A percentile compares a stretch with the other conserved stretches of the same genome.
These are phyloP conservation scores for Listronotus oregonensis DNA, from an alignment of 1,140 invertebrate species.

Conservation along the genomic window DNA sequence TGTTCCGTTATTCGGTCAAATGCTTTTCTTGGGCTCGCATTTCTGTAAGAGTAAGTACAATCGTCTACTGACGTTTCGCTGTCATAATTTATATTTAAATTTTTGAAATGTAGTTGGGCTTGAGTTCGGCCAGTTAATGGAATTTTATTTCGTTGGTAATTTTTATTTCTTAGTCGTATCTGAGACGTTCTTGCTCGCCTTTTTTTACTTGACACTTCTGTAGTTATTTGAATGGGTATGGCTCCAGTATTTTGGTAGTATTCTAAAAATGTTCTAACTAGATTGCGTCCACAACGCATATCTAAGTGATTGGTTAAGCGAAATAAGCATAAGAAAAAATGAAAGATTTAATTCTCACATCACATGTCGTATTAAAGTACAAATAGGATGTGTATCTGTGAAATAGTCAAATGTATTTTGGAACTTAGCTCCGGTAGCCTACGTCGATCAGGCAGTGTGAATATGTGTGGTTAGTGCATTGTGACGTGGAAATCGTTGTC, in stretches of 20 bases:
- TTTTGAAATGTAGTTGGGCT: slow-evolving; percentile 64
- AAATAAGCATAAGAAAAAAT: background rate
- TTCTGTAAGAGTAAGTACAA: slow-evolving; percentile 42
- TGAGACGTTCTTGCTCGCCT: slow-evolving; percentile 57
- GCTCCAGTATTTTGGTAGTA: slow-evolving; percentile 79
- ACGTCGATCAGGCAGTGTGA: no score
- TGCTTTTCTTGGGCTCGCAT: slow-evolving; percentile 37
- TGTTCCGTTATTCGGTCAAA: slow-evolving; percentile 43
- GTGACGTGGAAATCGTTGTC: no score
- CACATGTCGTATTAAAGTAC: no score
- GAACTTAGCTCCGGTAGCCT: no score
- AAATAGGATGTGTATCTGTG: no score
- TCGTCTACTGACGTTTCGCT: slow-evolving; percentile 59
- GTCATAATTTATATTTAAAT: slow-evolving; percentile 63
- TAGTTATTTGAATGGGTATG: slow-evolving; percentile 63
- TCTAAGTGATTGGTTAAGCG: slow-evolving; percentile 48
- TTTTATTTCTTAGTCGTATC: slow-evolving; percentile 59
- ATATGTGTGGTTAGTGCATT: no score
- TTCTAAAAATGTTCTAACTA: slow-evolving; percentile 76
- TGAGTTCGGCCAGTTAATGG: slow-evolving; percentile 62
- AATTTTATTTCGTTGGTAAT: slow-evolving; percentile 58
- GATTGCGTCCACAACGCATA: slow-evolving; percentile 74
- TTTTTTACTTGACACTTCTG: slow-evolving; percentile 60
- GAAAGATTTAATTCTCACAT: no score
- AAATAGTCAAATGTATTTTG: no score